Percentiles rank a stretch among this genome's conserved stretches.
Conservation (phyloP, 2,113 vertebrate genomes). For the Saimiri boliviensis region DNA sequence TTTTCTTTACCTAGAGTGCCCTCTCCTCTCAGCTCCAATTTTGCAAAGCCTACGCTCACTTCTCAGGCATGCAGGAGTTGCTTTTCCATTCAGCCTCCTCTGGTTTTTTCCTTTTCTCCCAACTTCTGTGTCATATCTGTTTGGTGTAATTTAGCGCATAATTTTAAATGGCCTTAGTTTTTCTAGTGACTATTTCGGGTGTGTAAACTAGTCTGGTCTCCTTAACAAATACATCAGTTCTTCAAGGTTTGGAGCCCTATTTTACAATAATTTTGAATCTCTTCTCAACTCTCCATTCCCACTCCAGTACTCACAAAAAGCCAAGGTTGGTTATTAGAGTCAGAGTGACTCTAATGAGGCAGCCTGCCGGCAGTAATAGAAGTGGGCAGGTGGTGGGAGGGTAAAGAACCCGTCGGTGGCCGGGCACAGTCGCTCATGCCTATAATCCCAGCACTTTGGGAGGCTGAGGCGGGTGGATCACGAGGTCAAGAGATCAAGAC, state of each 20-base stretch:
- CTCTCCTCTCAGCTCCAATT: neutral
- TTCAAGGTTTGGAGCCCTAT: neutral
- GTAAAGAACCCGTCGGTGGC: neutral
- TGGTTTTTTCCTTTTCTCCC: neutral
- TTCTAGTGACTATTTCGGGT: neutral
- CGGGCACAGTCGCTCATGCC: no score
- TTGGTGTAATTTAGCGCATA: neutral
- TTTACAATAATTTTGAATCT: neutral
- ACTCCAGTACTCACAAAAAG: neutral
- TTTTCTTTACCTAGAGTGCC: neutral
- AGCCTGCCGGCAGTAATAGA: neutral
- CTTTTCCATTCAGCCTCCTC: neutral
- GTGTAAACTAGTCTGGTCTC: neutral
- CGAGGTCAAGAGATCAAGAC: no score
- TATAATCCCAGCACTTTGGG: no score
- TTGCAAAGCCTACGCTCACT: neutral
- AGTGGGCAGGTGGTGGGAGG: neutral
- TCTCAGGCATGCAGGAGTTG: neutral
- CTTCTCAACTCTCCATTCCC: neutral
- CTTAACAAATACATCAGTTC: neutral
- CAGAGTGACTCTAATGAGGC: neutral
- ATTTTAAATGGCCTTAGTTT: conserved; percentile 3
- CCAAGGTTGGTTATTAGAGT: neutral
- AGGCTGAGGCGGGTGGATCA: no score
- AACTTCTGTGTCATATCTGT: neutral